Percentiles rank a stretch among this genome's conserved stretches.
phyloP scores from a whole-genome alignment of 2,888 invertebrate genomes.

The Phlogophora meticulosa region DNA sequence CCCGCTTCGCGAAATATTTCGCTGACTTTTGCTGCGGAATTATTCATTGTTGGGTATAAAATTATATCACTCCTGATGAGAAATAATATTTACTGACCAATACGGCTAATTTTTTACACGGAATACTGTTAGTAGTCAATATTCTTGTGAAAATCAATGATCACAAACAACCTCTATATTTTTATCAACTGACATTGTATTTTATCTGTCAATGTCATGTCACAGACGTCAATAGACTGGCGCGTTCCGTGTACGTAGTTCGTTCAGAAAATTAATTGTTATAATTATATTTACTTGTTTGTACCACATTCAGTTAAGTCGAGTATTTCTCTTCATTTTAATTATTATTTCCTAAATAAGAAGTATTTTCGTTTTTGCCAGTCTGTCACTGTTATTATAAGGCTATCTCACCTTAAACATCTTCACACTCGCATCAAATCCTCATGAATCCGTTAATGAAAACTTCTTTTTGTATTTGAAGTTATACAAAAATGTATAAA shows the following conservation, averaged over 20 bases:
- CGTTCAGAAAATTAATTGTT: conserved; percentile 6
- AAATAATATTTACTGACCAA: background rate
- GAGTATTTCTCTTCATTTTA: no score
- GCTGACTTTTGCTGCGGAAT: conserved; percentile 93
- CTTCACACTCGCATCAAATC: no score
- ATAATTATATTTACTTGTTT: no score
- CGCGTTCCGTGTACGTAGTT: conserved; percentile 29
- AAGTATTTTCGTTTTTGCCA: no score
- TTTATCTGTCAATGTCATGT: conserved; percentile 44
- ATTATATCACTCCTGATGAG: background rate
- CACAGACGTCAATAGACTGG: background rate
- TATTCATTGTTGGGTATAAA: conserved; percentile 40
- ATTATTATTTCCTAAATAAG: background rate
- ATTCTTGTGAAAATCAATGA: conserved; percentile 4
- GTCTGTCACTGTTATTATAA: no score
- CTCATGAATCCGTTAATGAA: no score
- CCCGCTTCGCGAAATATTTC: conserved; percentile 99
- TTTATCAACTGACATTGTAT: conserved; percentile 33
- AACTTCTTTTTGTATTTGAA: no score
- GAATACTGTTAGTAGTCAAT: background rate
- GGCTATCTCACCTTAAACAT: no score
- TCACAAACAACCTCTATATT: conserved; percentile 34
- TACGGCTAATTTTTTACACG: background rate
- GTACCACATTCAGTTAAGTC: no score
- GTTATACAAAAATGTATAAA: no score